Conservation (phyloP, 2,888 invertebrate genomes). For the Eupelmus urozonus region DNA sequence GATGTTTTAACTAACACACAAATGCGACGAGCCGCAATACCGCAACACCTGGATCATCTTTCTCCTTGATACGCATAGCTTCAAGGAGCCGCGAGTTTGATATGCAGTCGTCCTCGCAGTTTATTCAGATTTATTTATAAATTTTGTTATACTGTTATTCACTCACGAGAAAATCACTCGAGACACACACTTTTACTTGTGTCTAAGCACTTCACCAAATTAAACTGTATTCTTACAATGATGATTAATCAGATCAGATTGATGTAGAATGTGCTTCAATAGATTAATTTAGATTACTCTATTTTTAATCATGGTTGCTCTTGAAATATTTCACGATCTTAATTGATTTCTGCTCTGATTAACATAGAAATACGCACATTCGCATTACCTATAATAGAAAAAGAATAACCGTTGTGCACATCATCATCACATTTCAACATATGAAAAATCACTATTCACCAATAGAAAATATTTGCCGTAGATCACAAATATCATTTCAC, state of each 20-base stretch:
- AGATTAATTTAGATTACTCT: background rate
- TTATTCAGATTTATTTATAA: constrained; percentile 11
- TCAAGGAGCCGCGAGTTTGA: constrained; percentile 15
- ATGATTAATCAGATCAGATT: constrained; percentile 51
- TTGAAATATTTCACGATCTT: background rate
- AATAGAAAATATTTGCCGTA: constrained; percentile 45
- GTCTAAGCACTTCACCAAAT: constrained; percentile 46
- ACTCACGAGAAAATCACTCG: constrained; percentile 13
- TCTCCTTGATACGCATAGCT: constrained; percentile 13
- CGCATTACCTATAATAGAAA: constrained; percentile 44
- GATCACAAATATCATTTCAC: constrained; percentile 44
- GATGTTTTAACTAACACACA: constrained; percentile 32
- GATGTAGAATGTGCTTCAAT: no score
- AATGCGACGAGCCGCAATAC: background rate
- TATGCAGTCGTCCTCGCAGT: background rate
- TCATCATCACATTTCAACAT: constrained; percentile 25
- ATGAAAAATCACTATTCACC: constrained; percentile 44
- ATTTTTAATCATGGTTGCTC: background rate
- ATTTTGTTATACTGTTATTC: constrained; percentile 24
- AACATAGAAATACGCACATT: constrained; percentile 26
- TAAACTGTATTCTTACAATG: constrained; percentile 12
- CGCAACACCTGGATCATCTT: constrained; percentile 43
- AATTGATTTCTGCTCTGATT: constrained; percentile 47
- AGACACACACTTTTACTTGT: constrained; percentile 39
- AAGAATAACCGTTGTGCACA: constrained; percentile 42